Conservation (phyloP, 2,888 invertebrate genomes). For the Acheta domesticus region DNA sequence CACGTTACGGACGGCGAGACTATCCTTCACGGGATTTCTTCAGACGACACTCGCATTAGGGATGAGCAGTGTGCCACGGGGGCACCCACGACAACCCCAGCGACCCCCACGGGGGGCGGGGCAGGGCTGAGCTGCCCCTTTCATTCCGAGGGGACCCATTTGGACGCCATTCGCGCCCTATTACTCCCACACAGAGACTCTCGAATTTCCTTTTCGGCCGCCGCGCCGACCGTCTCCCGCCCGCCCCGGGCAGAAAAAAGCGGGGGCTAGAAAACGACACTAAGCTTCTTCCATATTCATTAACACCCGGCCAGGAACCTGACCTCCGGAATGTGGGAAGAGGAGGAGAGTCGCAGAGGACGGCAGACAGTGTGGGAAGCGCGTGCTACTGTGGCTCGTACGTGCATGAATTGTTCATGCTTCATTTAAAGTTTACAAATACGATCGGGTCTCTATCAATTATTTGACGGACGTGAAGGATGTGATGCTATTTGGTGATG, state of each 20-base stretch:
- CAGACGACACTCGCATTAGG: background rate
- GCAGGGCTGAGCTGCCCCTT: background rate
- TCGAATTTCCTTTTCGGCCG: background rate
- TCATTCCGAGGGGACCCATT: background rate
- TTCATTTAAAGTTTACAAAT: no score
- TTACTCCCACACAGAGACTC: background rate
- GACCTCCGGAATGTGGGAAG: background rate
- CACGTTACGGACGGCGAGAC: no score
- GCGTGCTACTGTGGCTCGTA: no score
- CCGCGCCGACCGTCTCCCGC: background rate
- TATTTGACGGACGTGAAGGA: no score
- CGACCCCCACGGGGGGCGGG: background rate
- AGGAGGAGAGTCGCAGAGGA: background rate
- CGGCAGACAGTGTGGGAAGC: background rate
- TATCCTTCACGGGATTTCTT: background rate
- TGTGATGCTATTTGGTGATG: no score
- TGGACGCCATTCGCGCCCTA: background rate
- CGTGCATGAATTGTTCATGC: no score
- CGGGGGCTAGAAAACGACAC: background rate
- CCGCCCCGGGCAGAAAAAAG: background rate
- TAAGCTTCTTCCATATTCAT: conserved; percentile 18
- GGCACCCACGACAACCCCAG: background rate
- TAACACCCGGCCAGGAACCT: background rate
- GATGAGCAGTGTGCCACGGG: background rate
- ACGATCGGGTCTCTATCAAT: no score